Conservation (phyloP, 2,888 invertebrate genomes). For the Ypsolopha scabrella region DNA sequence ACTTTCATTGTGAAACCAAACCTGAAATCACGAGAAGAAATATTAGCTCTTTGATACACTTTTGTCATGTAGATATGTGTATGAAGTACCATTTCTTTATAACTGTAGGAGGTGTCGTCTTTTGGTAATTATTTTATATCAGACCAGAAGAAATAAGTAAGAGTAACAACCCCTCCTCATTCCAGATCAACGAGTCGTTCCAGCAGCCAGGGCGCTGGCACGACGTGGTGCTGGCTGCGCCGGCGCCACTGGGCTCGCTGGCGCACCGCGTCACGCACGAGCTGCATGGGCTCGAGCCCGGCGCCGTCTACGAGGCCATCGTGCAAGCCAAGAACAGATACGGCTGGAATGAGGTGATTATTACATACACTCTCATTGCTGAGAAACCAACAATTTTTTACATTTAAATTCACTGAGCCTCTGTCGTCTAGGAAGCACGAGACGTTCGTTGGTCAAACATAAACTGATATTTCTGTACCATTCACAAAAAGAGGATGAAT, state of each 20-base stretch:
- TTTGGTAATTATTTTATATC: too few species aligned
- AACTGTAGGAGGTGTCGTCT: too few species aligned
- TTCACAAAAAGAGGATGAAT: too few species aligned
- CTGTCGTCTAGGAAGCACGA: neutral
- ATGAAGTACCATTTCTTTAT: too few species aligned
- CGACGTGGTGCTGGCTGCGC: slow-evolving; percentile 70
- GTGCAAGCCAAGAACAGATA: slow-evolving; percentile 81
- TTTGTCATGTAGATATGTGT: too few species aligned
- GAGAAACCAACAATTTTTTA: neutral
- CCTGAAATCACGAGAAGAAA: too few species aligned
- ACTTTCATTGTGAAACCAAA: too few species aligned
- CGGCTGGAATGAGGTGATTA: slow-evolving; percentile 76
- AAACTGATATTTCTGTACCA: neutral
- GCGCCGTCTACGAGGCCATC: slow-evolving; percentile 78
- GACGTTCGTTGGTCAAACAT: neutral
- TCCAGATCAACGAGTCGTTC: slow-evolving; percentile 78
- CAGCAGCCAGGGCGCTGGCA: slow-evolving; percentile 80
- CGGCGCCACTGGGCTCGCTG: slow-evolving; percentile 41
- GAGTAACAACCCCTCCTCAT: neutral
- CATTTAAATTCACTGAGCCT: neutral
- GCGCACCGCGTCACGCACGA: slow-evolving; percentile 73
- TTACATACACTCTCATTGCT: neutral
- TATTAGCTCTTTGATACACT: too few species aligned
- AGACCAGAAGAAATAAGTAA: too few species aligned
- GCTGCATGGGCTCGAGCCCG: slow-evolving; percentile 73